These are phyloP conservation scores for Amazona finschi DNA, from an alignment of 2,797 vertebrate genomes.

Conservation along the genomic window DNA sequence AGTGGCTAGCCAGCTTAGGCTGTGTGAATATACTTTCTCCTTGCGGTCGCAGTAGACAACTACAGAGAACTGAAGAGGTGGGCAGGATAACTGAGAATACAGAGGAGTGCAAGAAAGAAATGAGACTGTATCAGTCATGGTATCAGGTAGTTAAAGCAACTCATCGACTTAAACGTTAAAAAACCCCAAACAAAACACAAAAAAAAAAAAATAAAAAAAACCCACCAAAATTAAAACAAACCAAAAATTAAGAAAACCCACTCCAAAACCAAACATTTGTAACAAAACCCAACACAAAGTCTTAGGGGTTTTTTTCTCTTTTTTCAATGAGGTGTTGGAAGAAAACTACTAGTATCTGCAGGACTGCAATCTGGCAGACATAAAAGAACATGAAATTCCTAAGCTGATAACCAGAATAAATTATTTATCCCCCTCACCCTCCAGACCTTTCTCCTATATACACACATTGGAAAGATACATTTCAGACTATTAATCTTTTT, in stretches of 20 bases:
- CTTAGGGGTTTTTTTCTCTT: background rate
- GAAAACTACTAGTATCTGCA: background rate
- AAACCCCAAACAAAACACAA: background rate
- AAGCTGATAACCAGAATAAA: background rate
- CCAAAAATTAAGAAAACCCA: background rate
- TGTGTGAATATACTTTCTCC: background rate
- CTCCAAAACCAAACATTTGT: background rate
- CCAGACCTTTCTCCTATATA: background rate
- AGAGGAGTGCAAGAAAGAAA: background rate
- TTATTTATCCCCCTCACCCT: background rate
- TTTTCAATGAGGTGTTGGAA: background rate
- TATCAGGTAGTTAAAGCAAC: background rate
- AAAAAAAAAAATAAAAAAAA: too few relatives aligned
- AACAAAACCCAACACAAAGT: background rate
- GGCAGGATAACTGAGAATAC: background rate
- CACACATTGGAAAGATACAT: background rate
- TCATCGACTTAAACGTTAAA: background rate
- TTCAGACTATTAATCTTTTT: background rate
- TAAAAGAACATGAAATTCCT: background rate
- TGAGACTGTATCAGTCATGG: background rate
- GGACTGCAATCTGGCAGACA: background rate
- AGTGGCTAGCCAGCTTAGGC: background rate
- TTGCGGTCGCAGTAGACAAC: background rate
- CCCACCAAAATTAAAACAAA: background rate
- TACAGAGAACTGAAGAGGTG: background rate